Conservation (phyloP, 2,888 invertebrate genomes). For the Caenorhabditis sp. region DNA sequence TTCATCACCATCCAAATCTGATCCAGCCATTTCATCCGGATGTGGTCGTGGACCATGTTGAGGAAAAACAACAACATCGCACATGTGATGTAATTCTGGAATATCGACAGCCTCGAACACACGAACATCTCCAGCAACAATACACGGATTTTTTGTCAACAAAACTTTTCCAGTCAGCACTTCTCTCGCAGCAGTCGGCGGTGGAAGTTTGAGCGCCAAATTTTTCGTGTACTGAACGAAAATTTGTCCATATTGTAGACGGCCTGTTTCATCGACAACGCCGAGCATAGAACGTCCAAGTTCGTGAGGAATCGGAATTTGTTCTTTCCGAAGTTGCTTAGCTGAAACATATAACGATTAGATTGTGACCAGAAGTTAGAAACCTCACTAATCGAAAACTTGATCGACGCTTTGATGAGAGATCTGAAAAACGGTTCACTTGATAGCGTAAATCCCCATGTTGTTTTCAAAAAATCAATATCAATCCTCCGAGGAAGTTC, state of each 20-base stretch:
- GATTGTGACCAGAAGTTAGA: background rate
- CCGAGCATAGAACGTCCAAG: constrained; percentile 64
- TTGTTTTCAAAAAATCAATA: constrained; percentile 28
- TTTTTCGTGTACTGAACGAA: constrained; percentile 59
- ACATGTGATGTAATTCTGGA: constrained; percentile 60
- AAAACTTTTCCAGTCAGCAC: constrained; percentile 67
- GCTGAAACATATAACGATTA: constrained; percentile 25
- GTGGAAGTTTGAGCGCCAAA: constrained; percentile 35
- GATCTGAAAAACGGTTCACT: constrained; percentile 64
- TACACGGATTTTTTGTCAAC: constrained; percentile 72
- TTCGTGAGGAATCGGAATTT: constrained; percentile 47
- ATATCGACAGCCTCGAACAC: constrained; percentile 66
- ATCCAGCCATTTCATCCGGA: constrained; percentile 73
- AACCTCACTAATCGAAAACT: constrained; percentile 33
- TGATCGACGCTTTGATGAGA: constrained; percentile 52
- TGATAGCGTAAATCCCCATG: constrained; percentile 41
- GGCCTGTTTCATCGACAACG: constrained; percentile 65
- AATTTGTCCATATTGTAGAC: constrained; percentile 56
- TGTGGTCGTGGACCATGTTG: constrained; percentile 71
- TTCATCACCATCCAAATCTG: constrained; percentile 73
- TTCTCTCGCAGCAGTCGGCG: constrained; percentile 30
- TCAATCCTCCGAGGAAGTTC: constrained; percentile 46
- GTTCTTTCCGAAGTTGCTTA: constrained; percentile 43
- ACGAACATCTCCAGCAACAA: constrained; percentile 72
- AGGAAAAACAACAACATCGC: constrained; percentile 73